These are phyloP conservation scores for Labrus mixtus DNA, from an alignment of 2,113 vertebrate species.

Conservation along the genomic window DNA sequence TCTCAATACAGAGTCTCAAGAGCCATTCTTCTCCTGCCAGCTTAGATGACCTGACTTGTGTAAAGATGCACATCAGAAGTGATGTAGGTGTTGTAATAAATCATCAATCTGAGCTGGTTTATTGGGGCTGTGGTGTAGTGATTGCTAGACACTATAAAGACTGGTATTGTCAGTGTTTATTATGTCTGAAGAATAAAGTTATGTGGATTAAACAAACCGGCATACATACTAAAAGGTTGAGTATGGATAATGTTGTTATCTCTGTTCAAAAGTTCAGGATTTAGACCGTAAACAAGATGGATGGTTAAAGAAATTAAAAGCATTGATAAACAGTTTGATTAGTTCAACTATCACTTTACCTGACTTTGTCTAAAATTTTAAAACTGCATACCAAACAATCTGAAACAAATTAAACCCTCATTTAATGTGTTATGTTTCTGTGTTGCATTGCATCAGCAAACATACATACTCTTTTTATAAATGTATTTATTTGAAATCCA, in stretches of 20 bases:
- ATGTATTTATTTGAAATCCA: not conserved
- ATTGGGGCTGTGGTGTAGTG: not conserved
- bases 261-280: not conserved
- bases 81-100: slow-evolving; percentile 14
- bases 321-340: not conserved
- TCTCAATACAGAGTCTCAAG: slow-evolving; percentile 6
- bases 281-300: not conserved
- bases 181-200: slow-evolving; percentile 4
- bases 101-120: not conserved
- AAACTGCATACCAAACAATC: not conserved
- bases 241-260: not conserved
- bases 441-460: too few species aligned
- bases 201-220: slow-evolving; percentile 50
- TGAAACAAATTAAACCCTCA: not conserved
- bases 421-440: not conserved
- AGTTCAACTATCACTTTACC: not conserved
- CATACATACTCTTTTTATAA: too few species aligned
- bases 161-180: slow-evolving; percentile 24
- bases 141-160: slow-evolving; percentile 1
- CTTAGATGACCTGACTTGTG: slow-evolving; percentile 16
- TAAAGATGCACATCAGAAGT: slow-evolving; percentile 6
- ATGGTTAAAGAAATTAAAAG: not conserved
- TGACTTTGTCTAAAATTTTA: not conserved
- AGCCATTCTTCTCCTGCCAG: not conserved
- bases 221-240: not conserved